Conservation (phyloP, 2,888 invertebrate genomes). For the Dascillus cervinus region DNA sequence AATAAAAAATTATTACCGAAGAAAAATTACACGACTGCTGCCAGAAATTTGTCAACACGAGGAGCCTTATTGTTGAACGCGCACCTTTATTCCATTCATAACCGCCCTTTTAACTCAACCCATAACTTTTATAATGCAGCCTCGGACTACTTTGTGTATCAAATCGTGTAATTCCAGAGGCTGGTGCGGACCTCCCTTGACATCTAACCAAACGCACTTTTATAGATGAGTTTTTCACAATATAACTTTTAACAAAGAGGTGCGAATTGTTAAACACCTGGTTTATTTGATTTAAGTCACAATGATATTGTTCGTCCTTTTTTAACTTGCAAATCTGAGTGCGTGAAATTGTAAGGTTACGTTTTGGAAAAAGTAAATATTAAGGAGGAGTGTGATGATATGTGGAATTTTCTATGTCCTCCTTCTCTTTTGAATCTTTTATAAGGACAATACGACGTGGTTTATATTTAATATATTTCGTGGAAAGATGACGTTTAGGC, state of each 20-base stretch:
- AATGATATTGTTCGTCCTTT: not conserved
- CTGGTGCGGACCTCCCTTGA: conserved; percentile 37
- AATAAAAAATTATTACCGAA: conserved; percentile 13
- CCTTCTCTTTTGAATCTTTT: conserved; percentile 9
- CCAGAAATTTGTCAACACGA: conserved; percentile 38
- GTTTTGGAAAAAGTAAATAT: not conserved
- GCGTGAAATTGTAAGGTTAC: no score
- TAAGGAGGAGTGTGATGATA: conserved; percentile 10
- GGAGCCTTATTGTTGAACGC: conserved; percentile 24
- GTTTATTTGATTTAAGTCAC: conserved; percentile 14
- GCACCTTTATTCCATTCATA: conserved; percentile 27
- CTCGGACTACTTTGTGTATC: conserved; percentile 37
- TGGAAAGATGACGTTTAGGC: conserved; percentile 7
- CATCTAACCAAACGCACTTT: conserved; percentile 19
- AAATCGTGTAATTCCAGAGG: conserved; percentile 44
- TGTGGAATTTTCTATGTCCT: conserved; percentile 10
- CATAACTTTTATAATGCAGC: conserved; percentile 23
- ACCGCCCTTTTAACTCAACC: conserved; percentile 35
- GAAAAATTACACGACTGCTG: conserved; percentile 33
- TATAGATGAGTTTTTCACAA: conserved; percentile 14
- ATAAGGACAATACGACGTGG: conserved; percentile 5
- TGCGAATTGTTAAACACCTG: conserved; percentile 21
- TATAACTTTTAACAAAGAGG: conserved; percentile 18
- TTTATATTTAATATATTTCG: conserved; percentile 8
- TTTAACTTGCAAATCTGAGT: not conserved